Evolutionary conservation across 2,113 vertebrate species (phyloP).

Genomic region (Tachysurus fulvidraco): DNA sequence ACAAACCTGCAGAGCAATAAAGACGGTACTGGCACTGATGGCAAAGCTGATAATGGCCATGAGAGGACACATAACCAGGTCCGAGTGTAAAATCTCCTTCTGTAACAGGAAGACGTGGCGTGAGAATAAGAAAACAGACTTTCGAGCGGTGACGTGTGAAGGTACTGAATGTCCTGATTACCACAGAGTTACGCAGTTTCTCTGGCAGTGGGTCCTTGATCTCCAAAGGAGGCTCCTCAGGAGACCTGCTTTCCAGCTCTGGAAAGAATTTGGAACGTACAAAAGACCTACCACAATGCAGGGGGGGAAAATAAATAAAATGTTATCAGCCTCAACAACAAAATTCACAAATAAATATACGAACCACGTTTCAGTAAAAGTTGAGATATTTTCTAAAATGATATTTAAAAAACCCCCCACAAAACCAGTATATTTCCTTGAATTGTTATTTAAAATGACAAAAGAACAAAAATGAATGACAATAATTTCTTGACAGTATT

Average conservation of each 20-base stretch:
- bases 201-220: slow-evolving; percentile 87
- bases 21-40: slow-evolving; percentile 90
- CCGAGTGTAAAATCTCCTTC: slow-evolving; percentile 87
- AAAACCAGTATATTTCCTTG: too few relatives aligned
- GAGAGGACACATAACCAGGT: slow-evolving; percentile 87
- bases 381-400: too few relatives aligned
- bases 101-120: slow-evolving; percentile 51
- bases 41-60: slow-evolving; percentile 89
- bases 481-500: too few relatives aligned
- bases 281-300: slow-evolving; percentile 74
- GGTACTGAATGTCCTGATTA: slow-evolving; percentile 53
- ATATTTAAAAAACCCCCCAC: too few relatives aligned
- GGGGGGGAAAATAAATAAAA: neutral
- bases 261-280: slow-evolving; percentile 84
- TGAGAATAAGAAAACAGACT: neutral
- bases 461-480: too few relatives aligned
- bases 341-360: neutral
- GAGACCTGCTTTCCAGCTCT: slow-evolving; percentile 78
- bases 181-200: slow-evolving; percentile 85
- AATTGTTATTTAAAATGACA: too few relatives aligned
- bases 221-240: slow-evolving; percentile 81
- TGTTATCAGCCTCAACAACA: neutral
- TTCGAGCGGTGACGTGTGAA: slow-evolving; percentile 9
- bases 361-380: too few relatives aligned
- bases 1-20: slow-evolving; percentile 86